phyloP scores from a whole-genome alignment of 1,140 invertebrate species.

The Rhopalosiphum padi region DNA sequence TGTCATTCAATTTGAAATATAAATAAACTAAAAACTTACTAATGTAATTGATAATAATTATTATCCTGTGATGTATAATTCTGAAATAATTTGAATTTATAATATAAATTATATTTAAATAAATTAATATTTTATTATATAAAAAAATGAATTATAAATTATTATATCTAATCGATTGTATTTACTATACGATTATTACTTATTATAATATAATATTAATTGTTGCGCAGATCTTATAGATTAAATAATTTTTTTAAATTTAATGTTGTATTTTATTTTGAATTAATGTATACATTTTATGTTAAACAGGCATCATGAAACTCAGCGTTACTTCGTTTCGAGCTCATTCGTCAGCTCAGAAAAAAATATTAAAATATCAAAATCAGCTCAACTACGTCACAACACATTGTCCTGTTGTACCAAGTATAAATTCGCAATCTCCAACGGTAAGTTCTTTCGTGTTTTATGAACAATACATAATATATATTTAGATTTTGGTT shows the following conservation, averaged over 20 bases:
- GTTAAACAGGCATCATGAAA: constrained; percentile 39
- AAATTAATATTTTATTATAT: background rate
- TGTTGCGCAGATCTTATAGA: background rate
- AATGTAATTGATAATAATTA: background rate
- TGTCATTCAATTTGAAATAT: background rate
- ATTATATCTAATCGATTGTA: background rate
- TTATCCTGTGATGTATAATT: background rate
- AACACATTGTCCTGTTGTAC: background rate
- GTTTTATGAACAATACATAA: background rate
- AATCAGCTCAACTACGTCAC: constrained; percentile 44
- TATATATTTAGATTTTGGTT: background rate
- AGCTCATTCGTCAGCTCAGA: constrained; percentile 49
- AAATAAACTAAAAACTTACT: background rate
- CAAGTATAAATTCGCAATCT: constrained; percentile 19
- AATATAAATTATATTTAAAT: background rate
- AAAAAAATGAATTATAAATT: background rate
- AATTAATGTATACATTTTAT: background rate
- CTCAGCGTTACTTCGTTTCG: constrained; percentile 49
- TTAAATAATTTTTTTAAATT: background rate
- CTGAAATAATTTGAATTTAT: background rate
- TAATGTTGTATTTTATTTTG: background rate
- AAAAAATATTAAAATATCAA: constrained; percentile 56
- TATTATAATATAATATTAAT: background rate
- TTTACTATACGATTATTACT: too few species aligned
- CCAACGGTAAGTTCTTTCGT: background rate